phyloP scores from a whole-genome alignment of 2,888 invertebrate genomes.

The Formica aserva region DNA sequence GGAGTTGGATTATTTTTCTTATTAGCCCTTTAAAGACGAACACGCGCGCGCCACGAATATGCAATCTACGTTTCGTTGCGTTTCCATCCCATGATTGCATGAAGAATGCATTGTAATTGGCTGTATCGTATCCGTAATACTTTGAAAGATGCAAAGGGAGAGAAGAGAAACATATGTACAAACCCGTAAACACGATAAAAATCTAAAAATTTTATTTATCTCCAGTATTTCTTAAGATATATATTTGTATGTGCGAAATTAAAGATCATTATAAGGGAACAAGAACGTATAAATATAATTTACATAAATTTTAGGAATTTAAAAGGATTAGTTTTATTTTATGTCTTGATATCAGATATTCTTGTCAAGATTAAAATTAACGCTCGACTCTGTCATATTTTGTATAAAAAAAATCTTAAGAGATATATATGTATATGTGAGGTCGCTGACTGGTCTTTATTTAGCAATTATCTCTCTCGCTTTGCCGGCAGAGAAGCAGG shows the following conservation, averaged over 20 bases:
- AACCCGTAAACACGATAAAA: neutral
- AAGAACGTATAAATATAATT: neutral
- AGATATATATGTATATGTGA: neutral
- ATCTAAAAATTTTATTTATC: neutral
- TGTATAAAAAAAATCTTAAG: neutral
- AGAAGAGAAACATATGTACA: too few species aligned
- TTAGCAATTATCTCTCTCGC: neutral
- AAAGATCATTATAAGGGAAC: neutral
- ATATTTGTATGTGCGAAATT: neutral
- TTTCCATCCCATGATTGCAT: conserved; percentile 31
- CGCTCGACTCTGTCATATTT: neutral
- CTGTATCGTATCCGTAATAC: neutral
- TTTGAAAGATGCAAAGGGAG: neutral
- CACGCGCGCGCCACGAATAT: conserved; percentile 23
- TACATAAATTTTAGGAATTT: neutral
- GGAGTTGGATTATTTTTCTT: conserved; percentile 47
- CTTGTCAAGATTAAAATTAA: neutral
- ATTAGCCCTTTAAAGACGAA: conserved; percentile 43
- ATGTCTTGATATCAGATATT: neutral
- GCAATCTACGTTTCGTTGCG: conserved; percentile 33
- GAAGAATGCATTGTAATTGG: conserved; percentile 38
- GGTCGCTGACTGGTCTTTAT: neutral
- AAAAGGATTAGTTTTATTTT: neutral
- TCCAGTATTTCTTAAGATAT: neutral
- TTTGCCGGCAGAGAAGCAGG: neutral